Percentiles rank a stretch among this genome's conserved stretches.
Conservation (phyloP, 2,113 vertebrate species). For the Picathartes gymnocephalus region DNA sequence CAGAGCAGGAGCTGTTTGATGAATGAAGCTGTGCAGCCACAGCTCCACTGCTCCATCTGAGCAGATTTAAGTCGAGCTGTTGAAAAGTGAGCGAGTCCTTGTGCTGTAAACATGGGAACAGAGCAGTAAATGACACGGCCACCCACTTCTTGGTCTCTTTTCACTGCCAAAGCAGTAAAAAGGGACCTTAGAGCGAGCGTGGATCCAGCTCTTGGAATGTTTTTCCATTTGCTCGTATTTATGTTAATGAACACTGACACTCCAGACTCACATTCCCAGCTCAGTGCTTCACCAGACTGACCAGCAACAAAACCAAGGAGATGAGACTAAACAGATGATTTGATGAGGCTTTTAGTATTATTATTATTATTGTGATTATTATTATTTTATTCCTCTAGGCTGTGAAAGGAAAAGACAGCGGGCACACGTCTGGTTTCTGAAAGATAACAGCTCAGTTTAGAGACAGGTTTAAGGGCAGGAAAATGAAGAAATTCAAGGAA, state of each 20-base stretch:
- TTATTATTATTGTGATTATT: not conserved
- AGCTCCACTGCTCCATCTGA: not conserved
- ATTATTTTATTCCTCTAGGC: slow-evolving; percentile 11
- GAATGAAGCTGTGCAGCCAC: slow-evolving; percentile 21
- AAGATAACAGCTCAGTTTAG: not conserved
- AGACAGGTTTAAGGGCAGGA: not conserved
- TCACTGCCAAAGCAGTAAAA: slow-evolving; percentile 43
- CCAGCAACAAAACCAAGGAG: slow-evolving; percentile 64
- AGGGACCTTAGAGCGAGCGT: slow-evolving; percentile 38
- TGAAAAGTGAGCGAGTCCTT: slow-evolving; percentile 39
- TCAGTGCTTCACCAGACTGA: slow-evolving; percentile 53
- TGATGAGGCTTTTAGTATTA: not conserved
- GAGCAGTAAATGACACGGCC: slow-evolving; percentile 42
- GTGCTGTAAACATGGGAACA: slow-evolving; percentile 44
- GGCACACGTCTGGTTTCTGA: not conserved
- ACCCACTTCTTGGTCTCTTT: slow-evolving; percentile 42
- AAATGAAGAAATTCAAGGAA: not conserved
- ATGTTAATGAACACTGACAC: slow-evolving; percentile 43
- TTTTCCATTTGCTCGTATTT: slow-evolving; percentile 53
- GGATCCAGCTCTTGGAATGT: slow-evolving; percentile 53
- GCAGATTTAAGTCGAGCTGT: not conserved
- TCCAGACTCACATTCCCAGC: slow-evolving; percentile 48
- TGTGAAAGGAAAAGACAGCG: not conserved
- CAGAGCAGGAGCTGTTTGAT: not conserved
- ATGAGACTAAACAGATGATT: slow-evolving; percentile 61